Evolutionary conservation across 2,113 vertebrate genomes (phyloP), one percentile per base, ranked within the genome.

Genomic region (Corythaixoides concolor): DNA sequence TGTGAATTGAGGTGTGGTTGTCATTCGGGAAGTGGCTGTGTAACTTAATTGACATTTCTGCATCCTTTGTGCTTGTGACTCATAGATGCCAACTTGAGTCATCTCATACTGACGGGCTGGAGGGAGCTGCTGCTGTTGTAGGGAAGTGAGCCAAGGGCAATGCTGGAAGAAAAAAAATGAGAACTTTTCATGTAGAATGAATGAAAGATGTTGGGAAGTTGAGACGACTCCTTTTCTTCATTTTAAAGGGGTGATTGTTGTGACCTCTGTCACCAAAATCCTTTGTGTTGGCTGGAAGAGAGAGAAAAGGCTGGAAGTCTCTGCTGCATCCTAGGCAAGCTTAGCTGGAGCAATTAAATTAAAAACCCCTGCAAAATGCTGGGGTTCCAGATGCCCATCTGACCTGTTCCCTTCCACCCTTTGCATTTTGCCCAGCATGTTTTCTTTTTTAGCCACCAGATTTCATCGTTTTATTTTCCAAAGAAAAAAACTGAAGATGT

Each of bases 1-100:
- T 96, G 94, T 95, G 96, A 94, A 88, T n/a, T 69, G 95, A 95
- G 96, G 91, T 96, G 96, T 94, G 97, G 89, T 80, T 89, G 84
- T 89, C 90, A 53, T 79, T 85, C 87, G 70, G 95, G 95, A 96
- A 97, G 91, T 91, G 95, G 35, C 89, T 95, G 62, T 87, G 73
- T 92, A 82, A 89, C 66, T 88, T 89, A 91, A 94, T 91, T 95
- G 95, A 87, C 92, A 92, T 96, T 95, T 89, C 96, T 95, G 89
- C 91, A 78, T 96, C 91, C 95, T 95, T 88, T 91, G 68, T 92
- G 93, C 64, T 87, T 74, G 74, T 97, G 95, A 96, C 77, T 97
- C 95, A 95, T 19, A 89, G 94, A 72, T 69, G 91, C 69, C 3
- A 9, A 41, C 62, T 95, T 94, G 93, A 96, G 91, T 94, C 95